A percentile compares a stretch with the other conserved stretches of the same genome.
Evolutionary conservation across 2,888 invertebrate species (phyloP).

Genomic region (Philaethria dido): DNA sequence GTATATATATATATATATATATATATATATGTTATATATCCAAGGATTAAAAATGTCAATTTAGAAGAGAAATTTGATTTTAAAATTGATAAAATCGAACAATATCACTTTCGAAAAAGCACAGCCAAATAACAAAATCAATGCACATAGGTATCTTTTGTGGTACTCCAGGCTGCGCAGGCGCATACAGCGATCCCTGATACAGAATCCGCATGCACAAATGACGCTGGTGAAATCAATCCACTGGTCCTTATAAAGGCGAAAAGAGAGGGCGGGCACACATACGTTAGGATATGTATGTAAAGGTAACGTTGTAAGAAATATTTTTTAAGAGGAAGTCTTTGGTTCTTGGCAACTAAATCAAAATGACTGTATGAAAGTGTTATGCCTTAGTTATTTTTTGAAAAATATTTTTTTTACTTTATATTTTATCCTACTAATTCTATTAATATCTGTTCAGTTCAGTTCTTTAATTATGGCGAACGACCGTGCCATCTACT

Average conservation of each 20-base stretch:
- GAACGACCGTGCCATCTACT: too few species aligned
- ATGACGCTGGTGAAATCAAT: constrained; percentile 65
- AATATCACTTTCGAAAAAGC: constrained; percentile 7
- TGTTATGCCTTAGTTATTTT: too few species aligned
- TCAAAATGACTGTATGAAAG: too few species aligned
- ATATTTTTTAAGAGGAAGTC: constrained; percentile 12
- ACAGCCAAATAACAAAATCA: constrained; percentile 26
- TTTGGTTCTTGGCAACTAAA: background rate
- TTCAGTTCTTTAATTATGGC: too few species aligned
- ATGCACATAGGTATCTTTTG: constrained; percentile 23
- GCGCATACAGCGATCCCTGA: constrained; percentile 64
- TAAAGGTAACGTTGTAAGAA: background rate
- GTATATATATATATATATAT: too few species aligned
- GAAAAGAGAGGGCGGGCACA: constrained; percentile 19
- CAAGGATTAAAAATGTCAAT: too few species aligned
- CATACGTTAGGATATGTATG: constrained; percentile 14
- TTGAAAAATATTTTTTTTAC: too few species aligned
- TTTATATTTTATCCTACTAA: too few species aligned
- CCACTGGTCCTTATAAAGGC: constrained; percentile 36
- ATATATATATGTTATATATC: too few species aligned
- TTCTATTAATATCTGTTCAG: too few species aligned
- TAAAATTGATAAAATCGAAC: too few species aligned
- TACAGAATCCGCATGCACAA: constrained; percentile 80
- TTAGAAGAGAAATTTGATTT: too few species aligned
- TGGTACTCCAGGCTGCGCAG: constrained; percentile 59